A percentile compares a stretch with the other conserved stretches of the same genome.
Evolutionary conservation across 2,888 invertebrate genomes (phyloP).

Genomic region (Melipona beecheii): DNA sequence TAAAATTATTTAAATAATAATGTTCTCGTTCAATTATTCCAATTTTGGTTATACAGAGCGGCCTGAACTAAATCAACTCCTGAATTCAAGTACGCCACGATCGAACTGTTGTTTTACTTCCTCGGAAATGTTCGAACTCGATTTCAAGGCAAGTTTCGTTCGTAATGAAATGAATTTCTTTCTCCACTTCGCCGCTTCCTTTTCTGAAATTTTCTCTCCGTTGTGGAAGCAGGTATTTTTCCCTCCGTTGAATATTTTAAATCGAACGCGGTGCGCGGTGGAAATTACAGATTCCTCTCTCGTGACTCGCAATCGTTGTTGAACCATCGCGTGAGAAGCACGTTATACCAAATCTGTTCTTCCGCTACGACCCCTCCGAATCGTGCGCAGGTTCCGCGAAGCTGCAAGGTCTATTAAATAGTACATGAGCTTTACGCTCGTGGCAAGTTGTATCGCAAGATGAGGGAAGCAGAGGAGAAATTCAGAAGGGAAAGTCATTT

Average conservation of each 20-base stretch:
- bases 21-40: too few species aligned
- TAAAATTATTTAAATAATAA: too few species aligned
- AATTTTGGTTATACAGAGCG: too few species aligned
- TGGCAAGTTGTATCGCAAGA: neutral
- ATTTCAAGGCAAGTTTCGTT: neutral
- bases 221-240: slow-evolving; percentile 21
- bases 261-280: neutral
- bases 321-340: neutral
- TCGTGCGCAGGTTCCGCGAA: neutral
- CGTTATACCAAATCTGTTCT: neutral
- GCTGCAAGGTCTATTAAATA: slow-evolving; percentile 26
- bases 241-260: neutral
- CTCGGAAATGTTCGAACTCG: neutral
- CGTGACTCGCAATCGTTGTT: neutral
- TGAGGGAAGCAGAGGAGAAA: neutral
- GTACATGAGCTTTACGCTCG: slow-evolving; percentile 33
- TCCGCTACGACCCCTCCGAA: neutral
- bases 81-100: neutral
- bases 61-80: neutral
- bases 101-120: neutral
- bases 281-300: neutral
- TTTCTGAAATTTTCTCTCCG: neutral
- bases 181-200: neutral
- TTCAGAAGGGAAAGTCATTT: neutral
- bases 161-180: neutral